These are phyloP conservation scores for Amazonetta brasiliensis DNA, from an alignment of 2,797 vertebrate genomes.

Conservation along the genomic window DNA sequence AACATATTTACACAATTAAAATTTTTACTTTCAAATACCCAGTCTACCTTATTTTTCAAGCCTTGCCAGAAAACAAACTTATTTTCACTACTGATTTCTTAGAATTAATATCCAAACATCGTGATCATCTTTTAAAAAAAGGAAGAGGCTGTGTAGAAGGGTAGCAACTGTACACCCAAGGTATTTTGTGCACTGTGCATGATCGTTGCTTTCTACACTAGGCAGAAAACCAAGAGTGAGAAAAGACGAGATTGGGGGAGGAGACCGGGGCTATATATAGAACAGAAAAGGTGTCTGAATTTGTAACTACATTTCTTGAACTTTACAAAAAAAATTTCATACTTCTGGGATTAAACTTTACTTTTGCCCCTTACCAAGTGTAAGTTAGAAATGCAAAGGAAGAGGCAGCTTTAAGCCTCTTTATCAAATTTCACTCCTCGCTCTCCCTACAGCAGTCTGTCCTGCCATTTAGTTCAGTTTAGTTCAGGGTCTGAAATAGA, in stretches of 20 bases:
- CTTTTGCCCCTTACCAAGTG: neutral
- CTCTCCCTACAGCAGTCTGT: neutral
- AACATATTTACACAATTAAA: neutral
- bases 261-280: neutral
- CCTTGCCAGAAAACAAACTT: neutral
- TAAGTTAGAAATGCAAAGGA: neutral
- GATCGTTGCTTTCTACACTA: neutral
- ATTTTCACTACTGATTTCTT: neutral
- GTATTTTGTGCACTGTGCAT: neutral
- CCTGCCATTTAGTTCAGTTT: neutral
- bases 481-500: accelerated
- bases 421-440: neutral
- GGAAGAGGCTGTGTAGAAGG: neutral
- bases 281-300: neutral
- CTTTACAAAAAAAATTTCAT: neutral
- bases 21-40: neutral
- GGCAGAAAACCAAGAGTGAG: neutral
- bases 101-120: neutral
- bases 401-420: neutral
- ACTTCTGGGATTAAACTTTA: neutral
- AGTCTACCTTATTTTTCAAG: neutral
- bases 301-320: neutral
- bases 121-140: neutral
- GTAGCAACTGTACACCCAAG: neutral
- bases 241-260: neutral